Conservation (phyloP, 1,140 invertebrate genomes). For the Gryon sp. region DNA sequence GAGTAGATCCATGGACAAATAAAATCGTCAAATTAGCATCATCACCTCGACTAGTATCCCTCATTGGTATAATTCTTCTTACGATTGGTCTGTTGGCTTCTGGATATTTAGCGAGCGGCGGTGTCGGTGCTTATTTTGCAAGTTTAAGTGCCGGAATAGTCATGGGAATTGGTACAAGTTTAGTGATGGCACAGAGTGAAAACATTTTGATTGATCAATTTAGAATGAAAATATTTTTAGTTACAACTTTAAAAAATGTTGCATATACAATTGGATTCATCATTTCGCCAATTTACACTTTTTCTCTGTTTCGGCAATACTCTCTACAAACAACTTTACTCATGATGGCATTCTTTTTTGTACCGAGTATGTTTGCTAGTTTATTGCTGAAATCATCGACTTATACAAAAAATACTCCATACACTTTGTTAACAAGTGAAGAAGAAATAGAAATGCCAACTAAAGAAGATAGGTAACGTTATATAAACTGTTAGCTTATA, state of each 20-base stretch:
- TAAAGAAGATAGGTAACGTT: slow-evolving; percentile 22
- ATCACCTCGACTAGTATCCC: slow-evolving; percentile 78
- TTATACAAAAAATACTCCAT: slow-evolving; percentile 29
- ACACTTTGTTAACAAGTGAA: slow-evolving; percentile 63
- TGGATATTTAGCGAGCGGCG: slow-evolving; percentile 72
- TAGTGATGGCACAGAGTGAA: slow-evolving; percentile 69
- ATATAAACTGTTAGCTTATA: no score
- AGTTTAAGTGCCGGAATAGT: slow-evolving; percentile 72
- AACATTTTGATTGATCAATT: slow-evolving; percentile 68
- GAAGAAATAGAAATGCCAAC: slow-evolving; percentile 65
- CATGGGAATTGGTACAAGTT: slow-evolving; percentile 74
- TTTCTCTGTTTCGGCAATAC: slow-evolving; percentile 55
- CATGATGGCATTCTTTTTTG: slow-evolving; percentile 65
- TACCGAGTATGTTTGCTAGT: slow-evolving; percentile 66
- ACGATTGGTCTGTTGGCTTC: slow-evolving; percentile 70
- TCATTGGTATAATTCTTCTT: slow-evolving; percentile 71
- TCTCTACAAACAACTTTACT: slow-evolving; percentile 63
- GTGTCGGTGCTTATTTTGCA: slow-evolving; percentile 71
- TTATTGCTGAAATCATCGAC: slow-evolving; percentile 57
- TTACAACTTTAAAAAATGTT: slow-evolving; percentile 65
- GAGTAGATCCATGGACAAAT: slow-evolving; percentile 80
- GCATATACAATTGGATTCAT: slow-evolving; percentile 65
- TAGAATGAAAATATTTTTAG: slow-evolving; percentile 61
- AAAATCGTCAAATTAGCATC: slow-evolving; percentile 80
- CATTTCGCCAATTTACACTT: slow-evolving; percentile 64